A percentile compares a stretch with the other conserved stretches of the same genome.
Evolutionary conservation across 2,113 vertebrate genomes (phyloP).

Genomic region (Salvelinus alpinus): DNA sequence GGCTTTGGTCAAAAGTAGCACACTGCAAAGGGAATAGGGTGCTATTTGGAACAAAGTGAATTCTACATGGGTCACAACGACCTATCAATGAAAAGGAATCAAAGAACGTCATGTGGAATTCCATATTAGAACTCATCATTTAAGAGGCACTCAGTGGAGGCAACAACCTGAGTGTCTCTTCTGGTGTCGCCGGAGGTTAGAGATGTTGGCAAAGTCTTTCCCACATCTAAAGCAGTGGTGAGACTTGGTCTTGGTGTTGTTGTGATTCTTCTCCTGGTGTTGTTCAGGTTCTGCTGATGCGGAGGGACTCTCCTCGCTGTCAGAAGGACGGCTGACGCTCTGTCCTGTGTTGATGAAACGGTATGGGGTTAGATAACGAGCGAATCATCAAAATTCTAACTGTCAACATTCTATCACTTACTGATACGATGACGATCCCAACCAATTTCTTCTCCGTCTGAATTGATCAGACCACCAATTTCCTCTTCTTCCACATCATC

Average conservation of each 20-base stretch:
- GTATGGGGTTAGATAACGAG: no score
- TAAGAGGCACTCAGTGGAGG: no score
- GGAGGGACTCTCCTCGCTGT: background rate
- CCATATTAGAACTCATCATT: no score
- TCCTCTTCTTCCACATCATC: background rate
- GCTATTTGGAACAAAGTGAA: no score
- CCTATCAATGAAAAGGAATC: no score
- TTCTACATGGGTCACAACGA: no score
- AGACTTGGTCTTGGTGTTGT: conserved; percentile 57
- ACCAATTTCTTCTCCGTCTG: background rate
- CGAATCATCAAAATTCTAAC: background rate
- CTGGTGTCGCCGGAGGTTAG: background rate
- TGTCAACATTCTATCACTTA: background rate
- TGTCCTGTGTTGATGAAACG: no score
- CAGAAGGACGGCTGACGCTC: no score
- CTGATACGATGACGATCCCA: conserved; percentile 29
- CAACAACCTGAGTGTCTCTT: no score
- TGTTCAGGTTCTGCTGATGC: background rate
- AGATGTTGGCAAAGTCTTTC: conserved; percentile 14
- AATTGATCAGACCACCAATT: background rate
- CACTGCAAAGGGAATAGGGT: no score
- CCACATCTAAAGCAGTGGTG: conserved; percentile 41
- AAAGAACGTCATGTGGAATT: no score
- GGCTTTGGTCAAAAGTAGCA: no score
- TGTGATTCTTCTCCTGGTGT: background rate